These are phyloP conservation scores for Sceloporus undulatus DNA, from an alignment of 2,113 vertebrate species.

Conservation along the genomic window DNA sequence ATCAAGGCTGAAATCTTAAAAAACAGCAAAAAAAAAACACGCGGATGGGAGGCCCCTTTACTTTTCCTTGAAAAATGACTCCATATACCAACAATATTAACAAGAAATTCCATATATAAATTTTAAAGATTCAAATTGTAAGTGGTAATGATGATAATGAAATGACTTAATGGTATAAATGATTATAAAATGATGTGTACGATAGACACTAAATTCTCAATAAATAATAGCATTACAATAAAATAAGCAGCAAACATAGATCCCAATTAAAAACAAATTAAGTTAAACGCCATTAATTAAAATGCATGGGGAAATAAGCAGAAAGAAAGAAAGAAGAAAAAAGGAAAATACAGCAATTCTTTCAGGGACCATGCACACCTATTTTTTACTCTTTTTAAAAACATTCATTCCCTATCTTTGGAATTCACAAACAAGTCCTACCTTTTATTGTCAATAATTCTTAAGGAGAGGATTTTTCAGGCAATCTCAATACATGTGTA, in stretches of 20 bases:
- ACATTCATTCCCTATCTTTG: not conserved
- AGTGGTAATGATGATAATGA: no score
- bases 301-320: not conserved
- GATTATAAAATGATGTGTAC: no score
- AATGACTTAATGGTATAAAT: no score
- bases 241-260: not conserved
- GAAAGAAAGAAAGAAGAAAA: not conserved
- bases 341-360: no score
- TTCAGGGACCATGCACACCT: no score
- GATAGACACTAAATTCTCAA: not conserved
- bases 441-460: not conserved
- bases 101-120: no score
- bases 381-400: no score
- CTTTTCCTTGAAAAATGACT: not conserved
- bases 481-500: no score
- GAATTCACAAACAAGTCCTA: not conserved
- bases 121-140: no score
- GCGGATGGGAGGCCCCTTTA: not conserved
- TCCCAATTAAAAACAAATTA: not conserved
- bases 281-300: not conserved
- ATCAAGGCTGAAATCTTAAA: not conserved
- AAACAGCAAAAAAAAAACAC: no score
- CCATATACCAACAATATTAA: not conserved
- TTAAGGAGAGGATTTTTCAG: no score
- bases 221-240: not conserved